These are phyloP conservation scores for Phaedon cochleariae DNA, from an alignment of 2,888 invertebrate genomes.

Conservation along the genomic window DNA sequence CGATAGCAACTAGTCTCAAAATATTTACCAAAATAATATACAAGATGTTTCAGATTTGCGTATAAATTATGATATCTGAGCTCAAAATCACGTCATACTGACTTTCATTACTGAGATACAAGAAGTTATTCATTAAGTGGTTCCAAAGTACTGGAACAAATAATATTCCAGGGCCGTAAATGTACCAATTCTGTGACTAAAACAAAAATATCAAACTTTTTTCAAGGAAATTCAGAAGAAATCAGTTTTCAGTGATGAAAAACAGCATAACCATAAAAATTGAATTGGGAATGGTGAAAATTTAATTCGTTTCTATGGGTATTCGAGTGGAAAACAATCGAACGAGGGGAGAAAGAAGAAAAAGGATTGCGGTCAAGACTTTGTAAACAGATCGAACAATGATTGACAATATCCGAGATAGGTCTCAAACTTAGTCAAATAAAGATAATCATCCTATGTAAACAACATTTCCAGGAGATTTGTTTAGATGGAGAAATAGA, in stretches of 20 bases:
- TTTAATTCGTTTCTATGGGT: constrained; percentile 42
- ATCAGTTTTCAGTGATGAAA: constrained; percentile 21
- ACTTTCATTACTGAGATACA: no score
- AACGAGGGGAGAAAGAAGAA: constrained; percentile 23
- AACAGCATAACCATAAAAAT: constrained; percentile 37
- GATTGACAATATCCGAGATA: constrained; percentile 56
- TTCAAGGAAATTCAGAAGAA: background rate
- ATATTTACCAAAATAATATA: no score
- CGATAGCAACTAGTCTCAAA: no score
- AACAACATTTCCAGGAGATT: constrained; percentile 48
- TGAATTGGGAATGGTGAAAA: constrained; percentile 25
- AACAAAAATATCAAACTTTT: constrained; percentile 1
- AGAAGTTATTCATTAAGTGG: no score
- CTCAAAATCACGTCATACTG: no score
- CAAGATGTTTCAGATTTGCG: no score
- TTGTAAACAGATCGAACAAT: constrained; percentile 56
- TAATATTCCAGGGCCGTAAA: no score
- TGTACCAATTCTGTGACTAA: background rate
- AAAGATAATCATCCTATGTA: constrained; percentile 57
- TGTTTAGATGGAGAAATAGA: constrained; percentile 42
- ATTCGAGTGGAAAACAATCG: constrained; percentile 45
- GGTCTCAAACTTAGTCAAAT: constrained; percentile 52
- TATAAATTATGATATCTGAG: no score
- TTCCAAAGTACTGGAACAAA: no score
- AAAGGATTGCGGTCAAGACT: constrained; percentile 53